Evolutionary conservation across 2,797 vertebrate genomes (phyloP).

Genomic region (Glossophaga mutica): DNA sequence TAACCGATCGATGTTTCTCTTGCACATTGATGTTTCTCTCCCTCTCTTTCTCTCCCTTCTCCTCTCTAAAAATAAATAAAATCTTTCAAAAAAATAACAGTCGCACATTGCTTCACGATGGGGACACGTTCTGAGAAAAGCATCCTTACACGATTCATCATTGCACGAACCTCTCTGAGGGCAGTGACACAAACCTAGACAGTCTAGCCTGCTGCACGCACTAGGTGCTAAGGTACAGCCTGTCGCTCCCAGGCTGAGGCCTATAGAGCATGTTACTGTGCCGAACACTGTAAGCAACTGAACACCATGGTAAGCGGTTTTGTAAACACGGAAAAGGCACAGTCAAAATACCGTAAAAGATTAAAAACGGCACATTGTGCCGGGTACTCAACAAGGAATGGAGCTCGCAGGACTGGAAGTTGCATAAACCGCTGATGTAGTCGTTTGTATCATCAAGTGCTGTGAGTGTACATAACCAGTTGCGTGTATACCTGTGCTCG

Average conservation of each 20-base stretch:
- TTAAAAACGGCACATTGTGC: not conserved
- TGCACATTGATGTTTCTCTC: too few relatives aligned
- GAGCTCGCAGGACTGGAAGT: not conserved
- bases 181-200: not conserved
- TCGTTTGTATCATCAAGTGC: not conserved
- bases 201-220: not conserved
- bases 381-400: not conserved
- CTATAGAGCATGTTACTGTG: not conserved
- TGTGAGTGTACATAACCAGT: not conserved
- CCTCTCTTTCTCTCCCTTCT: too few relatives aligned
- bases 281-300: not conserved
- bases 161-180: too few relatives aligned
- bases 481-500: not conserved
- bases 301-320: not conserved
- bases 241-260: not conserved
- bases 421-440: too few relatives aligned
- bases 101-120: not conserved
- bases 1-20: not conserved
- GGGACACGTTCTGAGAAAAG: not conserved
- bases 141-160: not conserved
- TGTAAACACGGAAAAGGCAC: not conserved
- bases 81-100: not conserved
- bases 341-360: not conserved
- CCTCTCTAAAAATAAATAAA: not conserved
- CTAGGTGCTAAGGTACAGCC: not conserved